Base-by-base conservation (phyloP, 2,888 invertebrate genomes). In the Cephus runcator region DNA sequence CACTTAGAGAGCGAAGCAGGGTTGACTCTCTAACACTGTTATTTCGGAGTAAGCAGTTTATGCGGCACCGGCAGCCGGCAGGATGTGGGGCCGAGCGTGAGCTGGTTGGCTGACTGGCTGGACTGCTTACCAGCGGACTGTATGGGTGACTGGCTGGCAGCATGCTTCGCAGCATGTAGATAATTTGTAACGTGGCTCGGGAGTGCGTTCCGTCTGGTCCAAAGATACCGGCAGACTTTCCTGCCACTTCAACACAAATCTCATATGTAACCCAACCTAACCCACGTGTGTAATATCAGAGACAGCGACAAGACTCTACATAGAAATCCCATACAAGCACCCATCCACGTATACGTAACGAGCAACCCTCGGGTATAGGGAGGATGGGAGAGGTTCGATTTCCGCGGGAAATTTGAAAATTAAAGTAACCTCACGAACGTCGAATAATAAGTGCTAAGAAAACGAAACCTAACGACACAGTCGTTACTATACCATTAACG, bases 11-110 rank as follows among this genome's bases (percentile, higher is more conserved):
- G 79, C 30, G 36, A 30, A 40, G 69, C 36, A 35, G 80, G 77
- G 74, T 75, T 80, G 81, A 81, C 77, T 78, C 77, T 78, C 79
- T 79, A 82, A 81, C 77, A 81, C 79, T 79, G 82, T 83, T 82
- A 82, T 82, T 83, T 80, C 81, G 75, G 75, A 76, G 79, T 76
- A 78, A 77, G 69, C n/a, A 73, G 74, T 69, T 77, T 75, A 71
- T 77, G 31, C 40, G 56, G 69, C 56, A 69, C 77, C 15, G 40
- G 40, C 56, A 56, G 56, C 35, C 35, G 35, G 56, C 56, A 56
- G 56, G 56, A 56, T 56, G 56, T 23, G 23, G 56, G 56, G 56
- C 56, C 56, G 9, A 15, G 23, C 23, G 56, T 56, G 56, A 56
- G 56, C 56, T 56, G 56, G 56, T 9, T 56, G 56, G 56, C 56